Percentiles rank a stretch among this genome's conserved stretches.
phyloP scores from a whole-genome alignment of 2,888 invertebrate genomes.

The Timema podura region DNA sequence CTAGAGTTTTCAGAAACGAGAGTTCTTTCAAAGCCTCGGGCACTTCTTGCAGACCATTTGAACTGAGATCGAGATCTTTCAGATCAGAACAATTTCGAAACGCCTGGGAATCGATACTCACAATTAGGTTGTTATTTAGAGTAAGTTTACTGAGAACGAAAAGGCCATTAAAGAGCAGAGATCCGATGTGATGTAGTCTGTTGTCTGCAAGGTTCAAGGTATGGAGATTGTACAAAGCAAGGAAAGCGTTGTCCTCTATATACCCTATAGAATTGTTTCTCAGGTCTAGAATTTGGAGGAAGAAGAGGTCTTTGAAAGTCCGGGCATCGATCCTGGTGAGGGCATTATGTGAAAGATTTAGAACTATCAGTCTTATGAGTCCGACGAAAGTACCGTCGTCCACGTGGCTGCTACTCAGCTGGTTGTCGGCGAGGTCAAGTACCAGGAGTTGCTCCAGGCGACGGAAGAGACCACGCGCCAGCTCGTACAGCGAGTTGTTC shows the following conservation, averaged over 20 bases:
- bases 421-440: slow-evolving; percentile 79
- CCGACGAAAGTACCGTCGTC: slow-evolving; percentile 83
- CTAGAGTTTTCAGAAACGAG: slow-evolving; percentile 79
- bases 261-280: slow-evolving; percentile 85
- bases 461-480: slow-evolving; percentile 79
- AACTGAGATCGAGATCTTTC: slow-evolving; percentile 84
- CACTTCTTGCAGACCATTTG: slow-evolving; percentile 75
- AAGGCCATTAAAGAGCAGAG: slow-evolving; percentile 76
- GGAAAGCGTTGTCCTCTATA: slow-evolving; percentile 81
- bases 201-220: slow-evolving; percentile 87
- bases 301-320: slow-evolving; percentile 82
- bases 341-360: slow-evolving; percentile 83
- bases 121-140: slow-evolving; percentile 79
- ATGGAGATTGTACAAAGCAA: slow-evolving; percentile 83
- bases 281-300: slow-evolving; percentile 79
- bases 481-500: slow-evolving; percentile 76
- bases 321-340: slow-evolving; percentile 76
- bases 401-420: slow-evolving; percentile 77
- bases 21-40: slow-evolving; percentile 80
- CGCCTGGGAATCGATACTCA: slow-evolving; percentile 71
- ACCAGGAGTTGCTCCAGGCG: slow-evolving; percentile 79
- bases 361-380: slow-evolving; percentile 75
- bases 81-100: slow-evolving; percentile 85
- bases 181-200: slow-evolving; percentile 73
- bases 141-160: slow-evolving; percentile 80